Evolutionary conservation across 2,113 vertebrate species (phyloP).

Genomic region (Heterochromis multidens): DNA sequence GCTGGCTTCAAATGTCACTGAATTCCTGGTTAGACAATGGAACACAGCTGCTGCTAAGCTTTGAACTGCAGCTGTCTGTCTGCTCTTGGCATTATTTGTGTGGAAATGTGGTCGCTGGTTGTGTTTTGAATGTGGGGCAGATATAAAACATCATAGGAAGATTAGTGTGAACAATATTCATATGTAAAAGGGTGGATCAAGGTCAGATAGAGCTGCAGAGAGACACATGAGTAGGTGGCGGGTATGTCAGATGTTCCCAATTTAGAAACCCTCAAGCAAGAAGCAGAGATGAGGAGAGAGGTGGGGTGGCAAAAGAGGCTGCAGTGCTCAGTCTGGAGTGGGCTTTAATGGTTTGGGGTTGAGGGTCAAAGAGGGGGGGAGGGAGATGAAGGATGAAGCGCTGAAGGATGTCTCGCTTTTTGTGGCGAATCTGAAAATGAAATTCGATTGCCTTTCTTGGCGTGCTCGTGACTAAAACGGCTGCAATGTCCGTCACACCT

Average conservation of each 20-base stretch:
- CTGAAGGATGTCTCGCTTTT: conserved; percentile 31
- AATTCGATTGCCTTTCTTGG: not conserved
- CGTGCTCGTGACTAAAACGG: not conserved
- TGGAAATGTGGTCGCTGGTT: conserved; percentile 27
- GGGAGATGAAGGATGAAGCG: conserved; percentile 4
- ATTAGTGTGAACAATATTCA: conserved; percentile 32
- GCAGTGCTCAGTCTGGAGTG: conserved; percentile 27
- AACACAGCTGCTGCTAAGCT: conserved; percentile 62
- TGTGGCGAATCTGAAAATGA: not conserved
- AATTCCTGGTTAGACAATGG: conserved; percentile 59
- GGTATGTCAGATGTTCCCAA: conserved; percentile 49
- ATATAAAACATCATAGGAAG: conserved; percentile 32
- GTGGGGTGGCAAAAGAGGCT: not conserved
- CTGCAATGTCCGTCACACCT: conserved; percentile 12
- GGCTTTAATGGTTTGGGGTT: conserved; percentile 39
- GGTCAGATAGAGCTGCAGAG: conserved; percentile 48
- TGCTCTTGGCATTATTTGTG: conserved; percentile 4
- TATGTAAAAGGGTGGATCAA: conserved; percentile 31
- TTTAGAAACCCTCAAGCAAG: conserved; percentile 63
- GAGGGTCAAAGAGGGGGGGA: conserved; percentile 10
- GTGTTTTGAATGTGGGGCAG: conserved; percentile 24
- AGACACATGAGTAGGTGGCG: conserved; percentile 46
- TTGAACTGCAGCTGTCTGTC: conserved; percentile 64
- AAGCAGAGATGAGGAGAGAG: not conserved
- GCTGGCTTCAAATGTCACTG: conserved; percentile 53